Evolutionary conservation across 2,888 invertebrate species (phyloP).

Genomic region (Acronicta leporina): DNA sequence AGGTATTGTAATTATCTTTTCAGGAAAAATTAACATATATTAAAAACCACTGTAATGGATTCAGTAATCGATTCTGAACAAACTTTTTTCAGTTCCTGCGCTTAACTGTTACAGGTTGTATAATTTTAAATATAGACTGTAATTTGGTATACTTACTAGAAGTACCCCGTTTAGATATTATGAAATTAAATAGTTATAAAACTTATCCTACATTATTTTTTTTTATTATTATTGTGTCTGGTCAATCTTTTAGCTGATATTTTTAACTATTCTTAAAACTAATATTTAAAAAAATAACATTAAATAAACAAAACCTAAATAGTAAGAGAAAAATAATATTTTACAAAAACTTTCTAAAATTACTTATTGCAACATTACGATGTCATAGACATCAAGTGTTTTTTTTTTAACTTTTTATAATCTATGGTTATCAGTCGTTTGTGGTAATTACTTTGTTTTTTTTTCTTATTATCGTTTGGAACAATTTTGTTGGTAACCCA

Average conservation of each 20-base stretch:
- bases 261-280: constrained; percentile 20
- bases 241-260: constrained; percentile 39
- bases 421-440: constrained; percentile 72
- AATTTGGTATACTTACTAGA: no score
- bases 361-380: constrained; percentile 83
- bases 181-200: constrained; percentile 11
- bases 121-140: no score
- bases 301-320: constrained; percentile 46
- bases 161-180: constrained; percentile 5
- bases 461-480: constrained; percentile 38
- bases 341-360: constrained; percentile 71
- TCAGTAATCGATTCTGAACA: no score
- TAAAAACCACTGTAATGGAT: no score
- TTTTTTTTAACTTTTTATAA: constrained; percentile 54
- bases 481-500: constrained; percentile 44
- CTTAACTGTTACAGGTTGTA: no score
- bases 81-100: no score
- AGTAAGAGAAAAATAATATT: constrained; percentile 64
- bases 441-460: constrained; percentile 58
- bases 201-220: constrained; percentile 36
- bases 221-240: constrained; percentile 30
- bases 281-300: constrained; percentile 38
- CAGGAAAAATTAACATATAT: no score
- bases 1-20: no score
- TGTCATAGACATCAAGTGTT: constrained; percentile 70